A percentile compares a stretch with the other conserved stretches of the same genome.
phyloP scores from a whole-genome alignment of 1,140 invertebrate genomes.

The Eulimnadia texana region DNA sequence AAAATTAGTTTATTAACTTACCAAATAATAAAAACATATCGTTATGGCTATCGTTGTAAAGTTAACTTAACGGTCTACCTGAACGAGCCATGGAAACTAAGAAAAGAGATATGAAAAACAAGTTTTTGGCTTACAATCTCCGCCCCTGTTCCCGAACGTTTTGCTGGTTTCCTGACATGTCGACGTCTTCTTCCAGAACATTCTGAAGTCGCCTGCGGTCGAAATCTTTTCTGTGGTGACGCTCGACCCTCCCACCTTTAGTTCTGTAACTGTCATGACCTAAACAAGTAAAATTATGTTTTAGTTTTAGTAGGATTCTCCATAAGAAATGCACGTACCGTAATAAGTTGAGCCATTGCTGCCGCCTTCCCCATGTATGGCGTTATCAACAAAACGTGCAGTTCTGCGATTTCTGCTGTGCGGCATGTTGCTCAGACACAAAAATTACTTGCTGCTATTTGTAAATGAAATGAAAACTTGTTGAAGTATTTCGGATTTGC shows the following conservation, averaged over 20 bases:
- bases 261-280: not conserved
- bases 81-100: too few relatives aligned
- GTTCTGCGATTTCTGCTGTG: not conserved
- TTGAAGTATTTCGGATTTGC: too few relatives aligned
- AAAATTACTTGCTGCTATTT: too few relatives aligned
- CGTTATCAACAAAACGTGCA: not conserved
- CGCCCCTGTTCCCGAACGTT: not conserved
- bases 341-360: not conserved
- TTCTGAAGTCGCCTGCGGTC: not conserved
- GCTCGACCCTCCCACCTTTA: conserved; percentile 12
- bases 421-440: too few relatives aligned
- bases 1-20: too few relatives aligned
- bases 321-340: not conserved
- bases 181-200: conserved; percentile 8
- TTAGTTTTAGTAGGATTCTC: too few relatives aligned
- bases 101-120: too few relatives aligned
- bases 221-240: conserved; percentile 1
- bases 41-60: too few relatives aligned
- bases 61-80: too few relatives aligned
- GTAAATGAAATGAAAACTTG: too few relatives aligned
- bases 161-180: conserved; percentile 3
- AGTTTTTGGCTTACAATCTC: not conserved
- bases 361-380: not conserved
- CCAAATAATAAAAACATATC: too few relatives aligned
- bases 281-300: not conserved